Evolutionary conservation across 2,113 vertebrate genomes (phyloP), one percentile per base, ranked within the genome.

Genomic region (Gambusia affinis): DNA sequence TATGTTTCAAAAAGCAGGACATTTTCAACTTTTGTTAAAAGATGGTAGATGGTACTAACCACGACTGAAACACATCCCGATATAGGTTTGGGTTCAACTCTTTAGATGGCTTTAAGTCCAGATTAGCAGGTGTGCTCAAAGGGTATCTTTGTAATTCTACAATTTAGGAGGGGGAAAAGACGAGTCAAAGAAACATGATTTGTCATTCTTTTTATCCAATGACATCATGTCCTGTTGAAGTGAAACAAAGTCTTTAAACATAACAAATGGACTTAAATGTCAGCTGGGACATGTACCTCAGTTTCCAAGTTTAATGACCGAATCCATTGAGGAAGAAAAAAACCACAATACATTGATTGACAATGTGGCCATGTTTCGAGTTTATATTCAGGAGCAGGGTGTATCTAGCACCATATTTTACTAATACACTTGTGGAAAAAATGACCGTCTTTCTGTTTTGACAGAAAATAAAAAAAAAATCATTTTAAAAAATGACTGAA

Each of bases 191-290:
- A 81, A 37, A 37, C 75, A 73, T 30, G 24, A 79, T 80, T 81
- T 62, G 54, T 79, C 67, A 61, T 72, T 85, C 72, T 70, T 82
- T 81, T 85, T 73, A 78, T 86, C 51, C 63, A 76, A 80, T 92
- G 86, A 92, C 87, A 84, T 91, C 87, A 92, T 88, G 75, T 89
- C 85, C 87, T 89, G 92, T 90, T 85, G 88, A 78, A 87, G 80
- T 83, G 82, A 90, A 93, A 92, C 74, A 47, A 78, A 92, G 91
- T 88, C 86, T 85, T 84, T 88, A 83, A 90, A 85, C 69, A 90
- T 75, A 91, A 90, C 85, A 92, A 90, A 90, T 73, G 78, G 78
- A 87, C 75, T 83, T 79, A 84, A 84, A 66, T 51, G 74, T 87
- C 79, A 85, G 76, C 60, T 42, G 80, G 75, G 71, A 82, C 51